Evolutionary conservation across 1,140 invertebrate genomes (phyloP), one percentile per base, ranked within the genome.

Genomic region (Macrocentrus cingulum): DNA sequence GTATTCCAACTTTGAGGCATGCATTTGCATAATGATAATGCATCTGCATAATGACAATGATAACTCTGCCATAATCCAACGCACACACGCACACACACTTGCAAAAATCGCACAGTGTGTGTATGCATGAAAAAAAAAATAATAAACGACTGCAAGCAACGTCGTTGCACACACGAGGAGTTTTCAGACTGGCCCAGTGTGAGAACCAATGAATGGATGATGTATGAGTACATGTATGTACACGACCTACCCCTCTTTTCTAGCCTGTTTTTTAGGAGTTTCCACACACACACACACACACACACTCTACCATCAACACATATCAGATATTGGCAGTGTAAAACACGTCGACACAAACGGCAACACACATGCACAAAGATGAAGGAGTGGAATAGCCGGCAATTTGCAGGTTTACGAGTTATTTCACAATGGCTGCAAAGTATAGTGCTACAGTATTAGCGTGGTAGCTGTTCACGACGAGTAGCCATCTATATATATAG

Each of bases 401-500:
- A 80, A 79, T 80, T 80, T 80, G 76, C 75, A 75, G 75, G 64
- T 79, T 80, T 79, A 80, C 76, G 77, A 80, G 77, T 79, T 80
- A 80, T 78, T 80, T 78, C 76, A 75, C 77, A 80, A 80, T 80
- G 77, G 77, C 75, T 79, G 75, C 75, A 79, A 80, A 79, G 75
- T 79, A 80, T 76, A 76, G 74, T 75, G 68, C 66, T 70, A 67
- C 63, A 59, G 70, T 66, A 73, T 76, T 75, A 74, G 46, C 51
- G 57, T 71, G 55, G 65, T 71, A 64, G 62, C 62, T 50, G 20
- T 37, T 46, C 34, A 20, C 46, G 19, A 53, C 32, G 32, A 42
- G 37, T 56, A 39, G 54, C 53, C n/a, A 46, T 56, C 34, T 48
- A 46, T 48, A 56, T 41, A 42, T 8, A 22, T 16, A 42, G 42